Base-by-base conservation (phyloP, 2,113 vertebrate species). In the Corydoras maculifer region DNA sequence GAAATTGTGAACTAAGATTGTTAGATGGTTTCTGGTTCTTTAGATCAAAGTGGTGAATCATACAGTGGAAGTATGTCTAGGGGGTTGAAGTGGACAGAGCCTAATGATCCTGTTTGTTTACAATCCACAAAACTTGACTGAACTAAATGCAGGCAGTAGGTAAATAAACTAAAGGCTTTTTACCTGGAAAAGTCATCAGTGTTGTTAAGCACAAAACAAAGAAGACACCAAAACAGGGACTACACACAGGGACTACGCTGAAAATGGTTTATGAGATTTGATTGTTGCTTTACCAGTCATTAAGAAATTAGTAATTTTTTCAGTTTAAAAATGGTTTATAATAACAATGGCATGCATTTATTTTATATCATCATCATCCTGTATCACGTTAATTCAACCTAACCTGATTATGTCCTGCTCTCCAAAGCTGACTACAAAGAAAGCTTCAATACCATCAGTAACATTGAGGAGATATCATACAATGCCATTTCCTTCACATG, bases 401-500 rank as follows among this genome's bases (percentile, higher is more conserved):
- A 57, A 58, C 48, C 61, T 68, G 31, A 49, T 12, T 48, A 67
- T 72, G 32, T 77, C 68, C 69, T 32, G 35, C 65, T 43, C 7
- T 71, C 51, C 43, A 63, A 80, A 99, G 97, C 97, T 35, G 97
- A 99, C 85, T 99, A 99, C 82, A 99, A 99, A 83, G 97, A 98
- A 84, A 99, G 97, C 87, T 99, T 99, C 87, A 98, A 99, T 78
- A 99, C 97, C 57, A 99, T 99, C 73, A 94, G 92, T 70, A 99
- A 97, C 89, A 99, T 99, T 0, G 97, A 99, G 78, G 97, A 99
- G 91, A 98, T 99, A 0, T 94, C 97, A 0, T 99, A 98, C 73
- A 99, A 99, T 0, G 94, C 95, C 82, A 97, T 99, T 77, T 99
- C 97, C 76, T 99, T 99, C 87, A 98, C 94, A 58, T 99, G 97